phyloP scores from a whole-genome alignment of 2,888 invertebrate genomes.

The Amblyjoppa fuscipennis region DNA sequence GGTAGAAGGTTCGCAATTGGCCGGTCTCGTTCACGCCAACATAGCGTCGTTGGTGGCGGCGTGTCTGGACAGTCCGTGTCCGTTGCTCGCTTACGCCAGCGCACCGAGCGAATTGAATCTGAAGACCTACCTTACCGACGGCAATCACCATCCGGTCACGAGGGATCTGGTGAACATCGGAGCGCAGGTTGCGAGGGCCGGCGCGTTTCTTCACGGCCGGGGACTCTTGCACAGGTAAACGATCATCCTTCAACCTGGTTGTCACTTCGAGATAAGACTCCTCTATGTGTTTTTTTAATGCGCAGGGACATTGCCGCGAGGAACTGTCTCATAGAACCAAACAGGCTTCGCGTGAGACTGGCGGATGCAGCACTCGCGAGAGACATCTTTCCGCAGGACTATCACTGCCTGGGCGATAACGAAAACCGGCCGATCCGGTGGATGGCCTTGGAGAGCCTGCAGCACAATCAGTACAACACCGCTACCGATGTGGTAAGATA shows the following conservation, averaged over 20 bases:
- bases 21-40: slow-evolving; percentile 90
- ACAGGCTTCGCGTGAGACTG: slow-evolving; percentile 92
- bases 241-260: not conserved
- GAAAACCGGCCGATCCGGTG: slow-evolving; percentile 97
- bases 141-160: slow-evolving; percentile 86
- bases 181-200: slow-evolving; percentile 94
- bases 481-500: slow-evolving; percentile 95
- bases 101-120: slow-evolving; percentile 82
- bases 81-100: slow-evolving; percentile 91
- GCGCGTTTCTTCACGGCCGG: slow-evolving; percentile 95
- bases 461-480: slow-evolving; percentile 93
- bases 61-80: slow-evolving; percentile 87
- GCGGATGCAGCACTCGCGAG: slow-evolving; percentile 95
- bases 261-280: not conserved
- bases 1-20: slow-evolving; percentile 91
- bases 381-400: slow-evolving; percentile 97
- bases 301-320: slow-evolving; percentile 93
- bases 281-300: not conserved
- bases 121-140: slow-evolving; percentile 84
- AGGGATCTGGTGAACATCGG: slow-evolving; percentile 94
- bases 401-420: slow-evolving; percentile 96
- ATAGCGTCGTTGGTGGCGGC: slow-evolving; percentile 90
- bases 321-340: slow-evolving; percentile 90
- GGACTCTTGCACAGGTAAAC: slow-evolving; percentile 91
- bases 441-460: slow-evolving; percentile 95